Evolutionary conservation across 64 coral and sea anemone genomes (phyloP).

Genomic region (Stylophora pistillata): DNA sequence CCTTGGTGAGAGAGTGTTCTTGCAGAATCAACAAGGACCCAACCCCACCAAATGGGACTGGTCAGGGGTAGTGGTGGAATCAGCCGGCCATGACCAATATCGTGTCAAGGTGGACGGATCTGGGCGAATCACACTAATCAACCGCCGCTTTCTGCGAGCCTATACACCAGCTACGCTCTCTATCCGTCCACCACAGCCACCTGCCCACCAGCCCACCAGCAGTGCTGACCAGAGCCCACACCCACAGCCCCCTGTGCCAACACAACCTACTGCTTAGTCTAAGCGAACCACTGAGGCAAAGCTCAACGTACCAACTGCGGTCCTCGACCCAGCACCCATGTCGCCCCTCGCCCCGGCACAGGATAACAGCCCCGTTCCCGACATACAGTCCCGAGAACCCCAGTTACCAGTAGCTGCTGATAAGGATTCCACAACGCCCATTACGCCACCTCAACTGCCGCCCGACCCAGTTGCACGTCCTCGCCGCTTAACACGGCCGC

Average conservation of each 20-base stretch:
- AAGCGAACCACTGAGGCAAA: not conserved
- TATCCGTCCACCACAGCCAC: not conserved
- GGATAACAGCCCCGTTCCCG: no score
- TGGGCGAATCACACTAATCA: constrained; percentile 31
- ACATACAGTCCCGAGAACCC: no score
- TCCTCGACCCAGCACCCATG: no score
- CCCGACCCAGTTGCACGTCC: not conserved
- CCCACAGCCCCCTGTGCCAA: not conserved
- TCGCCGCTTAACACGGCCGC: no score
- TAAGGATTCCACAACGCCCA: not conserved
- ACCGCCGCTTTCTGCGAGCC: constrained; percentile 43
- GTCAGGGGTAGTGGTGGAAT: constrained; percentile 10
- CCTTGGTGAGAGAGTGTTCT: no score
- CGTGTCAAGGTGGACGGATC: constrained; percentile 50
- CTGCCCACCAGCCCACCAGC: not conserved
- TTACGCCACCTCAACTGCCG: not conserved
- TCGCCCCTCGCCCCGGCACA: no score
- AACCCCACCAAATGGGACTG: constrained; percentile 21
- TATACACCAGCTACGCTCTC: constrained; percentile 39
- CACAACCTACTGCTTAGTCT: not conserved
- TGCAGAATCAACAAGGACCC: no score
- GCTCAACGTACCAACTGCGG: not conserved
- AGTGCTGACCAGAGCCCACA: not conserved
- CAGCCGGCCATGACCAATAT: no score
- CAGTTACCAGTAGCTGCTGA: not conserved